phyloP scores from a whole-genome alignment of 2,888 invertebrate species.

The Protula sp. region DNA sequence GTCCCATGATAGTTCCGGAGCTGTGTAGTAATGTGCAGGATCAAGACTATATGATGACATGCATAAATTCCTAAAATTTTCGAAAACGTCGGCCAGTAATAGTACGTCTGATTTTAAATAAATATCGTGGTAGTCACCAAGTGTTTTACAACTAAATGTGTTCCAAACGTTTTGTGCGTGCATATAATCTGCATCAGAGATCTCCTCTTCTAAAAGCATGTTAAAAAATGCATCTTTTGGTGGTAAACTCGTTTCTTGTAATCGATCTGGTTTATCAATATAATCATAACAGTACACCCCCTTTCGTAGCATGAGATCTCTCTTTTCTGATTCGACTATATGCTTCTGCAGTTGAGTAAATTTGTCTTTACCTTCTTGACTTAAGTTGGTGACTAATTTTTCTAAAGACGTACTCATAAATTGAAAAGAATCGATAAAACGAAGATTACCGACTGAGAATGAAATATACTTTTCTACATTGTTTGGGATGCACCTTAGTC shows the following conservation, averaged over 20 bases:
- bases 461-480: slow-evolving; percentile 23
- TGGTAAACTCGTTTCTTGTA: no score
- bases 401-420: no score
- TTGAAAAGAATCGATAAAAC: slow-evolving; percentile 29
- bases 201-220: slow-evolving; percentile 14
- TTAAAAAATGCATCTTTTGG: slow-evolving; percentile 23
- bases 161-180: slow-evolving; percentile 27
- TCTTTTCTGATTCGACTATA: no score
- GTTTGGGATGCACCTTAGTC: slow-evolving; percentile 17
- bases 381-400: no score
- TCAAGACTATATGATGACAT: no score
- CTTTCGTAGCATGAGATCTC: no score
- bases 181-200: slow-evolving; percentile 27
- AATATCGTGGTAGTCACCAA: no score
- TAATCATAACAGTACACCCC: no score
- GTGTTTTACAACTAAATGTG: no score
- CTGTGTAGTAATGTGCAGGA: slow-evolving; percentile 28
- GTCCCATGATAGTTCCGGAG: slow-evolving; percentile 36
- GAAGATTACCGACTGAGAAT: slow-evolving; percentile 10
- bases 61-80: no score
- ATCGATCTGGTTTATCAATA: slow-evolving; percentile 30
- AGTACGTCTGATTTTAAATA: slow-evolving; percentile 31
- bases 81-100: slow-evolving; percentile 39
- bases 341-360: no score
- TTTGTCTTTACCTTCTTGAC: no score